A percentile compares a stretch with the other conserved stretches of the same genome.
Evolutionary conservation across 2,797 vertebrate genomes (phyloP).

Genomic region (Brotula barbata): DNA sequence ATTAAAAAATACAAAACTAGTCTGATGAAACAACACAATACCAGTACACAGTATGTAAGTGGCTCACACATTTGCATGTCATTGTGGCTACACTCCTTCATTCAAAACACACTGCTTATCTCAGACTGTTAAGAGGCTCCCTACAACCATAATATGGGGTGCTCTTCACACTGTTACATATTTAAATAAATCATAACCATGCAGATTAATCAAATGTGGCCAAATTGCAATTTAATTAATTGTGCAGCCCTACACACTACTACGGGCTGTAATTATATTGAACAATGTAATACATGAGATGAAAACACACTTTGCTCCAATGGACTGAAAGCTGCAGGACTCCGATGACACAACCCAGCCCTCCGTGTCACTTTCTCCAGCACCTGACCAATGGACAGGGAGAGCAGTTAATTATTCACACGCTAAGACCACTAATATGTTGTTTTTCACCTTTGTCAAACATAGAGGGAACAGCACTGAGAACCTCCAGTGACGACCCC

Average conservation of each 20-base stretch:
- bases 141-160: too few species aligned
- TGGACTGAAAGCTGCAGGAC: constrained; percentile 98
- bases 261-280: background rate
- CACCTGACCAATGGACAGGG: constrained; percentile 69
- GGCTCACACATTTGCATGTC: too few species aligned
- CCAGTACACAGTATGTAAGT: too few species aligned
- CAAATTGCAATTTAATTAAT: too few species aligned
- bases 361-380: constrained; percentile 87
- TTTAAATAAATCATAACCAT: too few species aligned
- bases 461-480: background rate
- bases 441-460: background rate
- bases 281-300: background rate
- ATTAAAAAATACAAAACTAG: too few species aligned
- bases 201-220: too few species aligned
- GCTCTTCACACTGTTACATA: too few species aligned
- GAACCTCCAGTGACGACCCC: background rate
- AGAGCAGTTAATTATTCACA: constrained; percentile 31
- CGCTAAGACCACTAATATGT: constrained; percentile 7
- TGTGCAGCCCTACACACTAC: background rate
- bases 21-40: too few species aligned
- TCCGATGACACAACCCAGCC: constrained; percentile 99
- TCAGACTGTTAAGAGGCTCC: too few species aligned
- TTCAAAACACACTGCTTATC: too few species aligned
- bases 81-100: too few species aligned
- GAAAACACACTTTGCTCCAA: constrained; percentile 89